Conservation (phyloP, 2,888 invertebrate genomes). For the Drosophila prolongata region DNA sequence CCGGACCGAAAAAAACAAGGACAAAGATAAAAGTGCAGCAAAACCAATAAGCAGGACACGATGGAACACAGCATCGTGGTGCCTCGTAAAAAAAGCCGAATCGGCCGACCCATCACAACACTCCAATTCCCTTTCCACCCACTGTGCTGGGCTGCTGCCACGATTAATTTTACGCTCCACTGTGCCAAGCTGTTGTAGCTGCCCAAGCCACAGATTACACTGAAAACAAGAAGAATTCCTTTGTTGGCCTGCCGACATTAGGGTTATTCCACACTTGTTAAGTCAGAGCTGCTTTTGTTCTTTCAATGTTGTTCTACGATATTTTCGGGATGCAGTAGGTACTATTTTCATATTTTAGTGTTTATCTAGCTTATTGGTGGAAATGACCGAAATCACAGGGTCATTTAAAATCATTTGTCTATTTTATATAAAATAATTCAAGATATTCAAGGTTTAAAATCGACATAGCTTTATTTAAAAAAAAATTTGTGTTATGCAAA, state of each 20-base stretch:
- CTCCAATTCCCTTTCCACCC: conserved; percentile 9
- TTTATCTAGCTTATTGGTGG: no score
- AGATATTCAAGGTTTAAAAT: no score
- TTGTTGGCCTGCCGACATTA: not conserved
- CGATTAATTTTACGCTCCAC: conserved; percentile 83
- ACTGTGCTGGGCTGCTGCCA: conserved; percentile 57
- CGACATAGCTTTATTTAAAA: no score
- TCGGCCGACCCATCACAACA: conserved; percentile 10
- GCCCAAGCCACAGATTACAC: conserved; percentile 10
- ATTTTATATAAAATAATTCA: no score
- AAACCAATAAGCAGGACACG: conserved; percentile 38
- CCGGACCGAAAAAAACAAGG: conserved; percentile 10
- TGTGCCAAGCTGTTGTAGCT: conserved; percentile 76
- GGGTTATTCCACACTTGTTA: no score
- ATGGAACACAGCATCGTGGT: conserved; percentile 3
- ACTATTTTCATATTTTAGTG: no score
- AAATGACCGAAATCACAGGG: no score
- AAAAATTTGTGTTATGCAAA: no score
- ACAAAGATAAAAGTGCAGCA: conserved; percentile 36
- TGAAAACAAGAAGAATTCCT: not conserved
- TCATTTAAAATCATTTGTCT: no score
- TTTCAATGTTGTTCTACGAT: no score
- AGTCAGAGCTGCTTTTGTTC: no score
- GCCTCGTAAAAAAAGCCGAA: conserved; percentile 32
- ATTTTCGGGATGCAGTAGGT: no score